Evolutionary conservation across 2,888 invertebrate genomes (phyloP).

Genomic region (Brachylomia viminalis): DNA sequence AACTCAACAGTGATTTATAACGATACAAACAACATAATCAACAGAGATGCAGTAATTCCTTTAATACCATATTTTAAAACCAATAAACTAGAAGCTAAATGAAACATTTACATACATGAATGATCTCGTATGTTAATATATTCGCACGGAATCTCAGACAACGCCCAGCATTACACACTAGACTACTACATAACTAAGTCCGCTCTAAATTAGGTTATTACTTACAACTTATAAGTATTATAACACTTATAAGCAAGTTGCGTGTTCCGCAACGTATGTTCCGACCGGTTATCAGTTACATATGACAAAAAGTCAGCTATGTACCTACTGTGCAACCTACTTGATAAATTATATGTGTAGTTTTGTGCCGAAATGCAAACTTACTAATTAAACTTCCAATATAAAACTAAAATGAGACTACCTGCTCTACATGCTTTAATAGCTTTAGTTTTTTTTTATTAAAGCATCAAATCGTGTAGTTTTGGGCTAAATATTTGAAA

Average conservation of each 20-base stretch:
- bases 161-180: constrained; percentile 50
- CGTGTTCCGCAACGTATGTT: constrained; percentile 51
- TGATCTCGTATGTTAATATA: neutral
- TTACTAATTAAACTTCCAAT: no score
- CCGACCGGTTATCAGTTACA: constrained; percentile 69
- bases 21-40: no score
- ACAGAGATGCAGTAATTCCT: no score
- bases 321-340: constrained; percentile 42
- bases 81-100: no score
- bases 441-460: no score
- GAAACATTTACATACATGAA: no score
- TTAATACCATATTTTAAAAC: no score
- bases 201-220: constrained; percentile 62
- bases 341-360: constrained; percentile 17
- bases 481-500: neutral
- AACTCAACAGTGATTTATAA: no score
- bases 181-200: constrained; percentile 28
- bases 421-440: no score
- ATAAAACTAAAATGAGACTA: neutral
- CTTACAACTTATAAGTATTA: constrained; percentile 38
- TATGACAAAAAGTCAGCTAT: constrained; percentile 67
- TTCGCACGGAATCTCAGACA: constrained; percentile 16
- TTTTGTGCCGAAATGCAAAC: constrained; percentile 20
- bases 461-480: neutral
- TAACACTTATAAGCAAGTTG: constrained; percentile 31